Evolutionary conservation across 2,888 invertebrate species (phyloP).

Genomic region (Thera obeliscata): DNA sequence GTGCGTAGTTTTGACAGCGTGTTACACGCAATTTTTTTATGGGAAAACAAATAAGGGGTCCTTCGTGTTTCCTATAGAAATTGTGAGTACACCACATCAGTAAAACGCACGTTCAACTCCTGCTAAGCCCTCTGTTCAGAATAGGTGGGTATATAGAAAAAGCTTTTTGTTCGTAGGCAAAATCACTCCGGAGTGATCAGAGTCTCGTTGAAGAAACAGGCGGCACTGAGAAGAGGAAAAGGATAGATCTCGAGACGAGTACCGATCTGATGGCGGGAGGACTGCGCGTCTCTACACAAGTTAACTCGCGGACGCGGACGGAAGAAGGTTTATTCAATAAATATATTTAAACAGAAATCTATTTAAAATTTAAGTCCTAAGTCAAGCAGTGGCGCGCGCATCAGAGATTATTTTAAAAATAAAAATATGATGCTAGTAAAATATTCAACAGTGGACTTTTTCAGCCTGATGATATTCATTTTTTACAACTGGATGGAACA

Average conservation of each 20-base stretch:
- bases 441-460: not conserved
- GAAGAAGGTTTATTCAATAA: slow-evolving; percentile 85
- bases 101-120: too few relatives aligned
- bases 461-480: not conserved
- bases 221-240: slow-evolving; percentile 88
- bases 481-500: too few relatives aligned
- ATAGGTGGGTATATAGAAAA: too few relatives aligned
- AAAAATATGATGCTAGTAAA: too few relatives aligned
- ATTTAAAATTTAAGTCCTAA: not conserved
- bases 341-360: not conserved
- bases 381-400: too few relatives aligned
- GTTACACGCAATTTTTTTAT: too few relatives aligned
- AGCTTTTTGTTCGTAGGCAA: slow-evolving; percentile 54
- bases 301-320: slow-evolving; percentile 92
- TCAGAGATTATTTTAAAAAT: too few relatives aligned
- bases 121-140: too few relatives aligned
- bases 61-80: too few relatives aligned
- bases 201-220: slow-evolving; percentile 77
- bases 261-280: slow-evolving; percentile 94
- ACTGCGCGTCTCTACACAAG: slow-evolving; percentile 90
- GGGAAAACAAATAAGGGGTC: too few relatives aligned
- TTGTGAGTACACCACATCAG: too few relatives aligned
- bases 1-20: too few relatives aligned
- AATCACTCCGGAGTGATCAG: slow-evolving; percentile 73
- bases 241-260: slow-evolving; percentile 93